These are phyloP conservation scores for Glyptemys insculpta DNA, from an alignment of 2,797 vertebrate genomes.

Conservation along the genomic window DNA sequence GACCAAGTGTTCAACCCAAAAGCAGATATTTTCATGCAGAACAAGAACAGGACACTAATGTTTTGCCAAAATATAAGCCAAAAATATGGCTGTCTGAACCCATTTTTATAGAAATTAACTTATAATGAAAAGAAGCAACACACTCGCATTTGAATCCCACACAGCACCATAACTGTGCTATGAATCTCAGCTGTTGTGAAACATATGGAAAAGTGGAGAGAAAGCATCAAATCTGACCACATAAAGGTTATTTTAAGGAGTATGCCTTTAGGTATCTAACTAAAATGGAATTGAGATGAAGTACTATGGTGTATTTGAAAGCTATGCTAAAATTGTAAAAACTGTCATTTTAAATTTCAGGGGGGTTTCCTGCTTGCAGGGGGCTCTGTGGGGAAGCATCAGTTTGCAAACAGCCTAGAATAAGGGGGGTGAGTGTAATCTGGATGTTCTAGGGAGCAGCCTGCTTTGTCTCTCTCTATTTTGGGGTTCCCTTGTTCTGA, in stretches of 20 bases:
- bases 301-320: too few species aligned
- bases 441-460: too few species aligned
- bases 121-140: not conserved
- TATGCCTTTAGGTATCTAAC: fast-evolving
- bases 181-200: not conserved
- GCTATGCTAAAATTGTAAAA: too few species aligned
- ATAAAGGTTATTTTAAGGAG: fast-evolving
- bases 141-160: not conserved
- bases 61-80: not conserved
- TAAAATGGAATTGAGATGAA: not conserved
- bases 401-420: too few species aligned
- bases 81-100: not conserved
- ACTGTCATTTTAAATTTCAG: too few species aligned
- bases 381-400: too few species aligned
- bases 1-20: not conserved
- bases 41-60: not conserved
- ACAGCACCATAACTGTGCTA: not conserved
- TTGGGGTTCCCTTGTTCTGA: too few species aligned
- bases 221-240: fast-evolving
- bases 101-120: not conserved
- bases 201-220: not conserved
- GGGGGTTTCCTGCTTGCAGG: too few species aligned
- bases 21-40: too few species aligned
- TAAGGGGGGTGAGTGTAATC: too few species aligned
- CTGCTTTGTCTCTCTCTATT: too few species aligned